A percentile compares a stretch with the other conserved stretches of the same genome.
Conservation (phyloP, 2,797 vertebrate genomes). For the Antrozous pallidus region DNA sequence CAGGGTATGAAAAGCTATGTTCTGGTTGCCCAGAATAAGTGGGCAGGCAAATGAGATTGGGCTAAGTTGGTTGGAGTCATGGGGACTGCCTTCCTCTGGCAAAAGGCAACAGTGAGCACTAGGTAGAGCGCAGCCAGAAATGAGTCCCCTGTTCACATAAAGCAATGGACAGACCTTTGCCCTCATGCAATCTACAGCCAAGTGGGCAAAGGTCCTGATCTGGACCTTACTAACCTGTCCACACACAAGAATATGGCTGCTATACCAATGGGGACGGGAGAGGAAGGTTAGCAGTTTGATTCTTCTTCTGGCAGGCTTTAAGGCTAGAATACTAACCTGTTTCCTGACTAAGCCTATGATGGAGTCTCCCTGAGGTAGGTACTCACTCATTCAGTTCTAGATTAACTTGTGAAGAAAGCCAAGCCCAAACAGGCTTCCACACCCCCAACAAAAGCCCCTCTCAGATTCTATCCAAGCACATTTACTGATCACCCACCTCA, state of each 20-base stretch:
- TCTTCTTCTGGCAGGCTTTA: constrained; percentile 6
- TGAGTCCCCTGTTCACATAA: not conserved
- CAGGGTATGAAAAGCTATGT: not conserved
- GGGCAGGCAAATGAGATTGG: not conserved
- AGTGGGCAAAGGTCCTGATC: not conserved
- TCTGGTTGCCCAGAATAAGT: not conserved
- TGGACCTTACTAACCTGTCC: not conserved
- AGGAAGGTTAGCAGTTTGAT: not conserved
- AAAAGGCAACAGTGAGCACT: constrained; percentile 2
- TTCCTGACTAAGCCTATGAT: not conserved
- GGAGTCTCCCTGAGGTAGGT: not conserved
- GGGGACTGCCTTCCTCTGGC: not conserved
- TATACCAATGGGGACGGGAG: not conserved
- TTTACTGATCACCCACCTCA: constrained; percentile 56
- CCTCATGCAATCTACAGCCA: not conserved
- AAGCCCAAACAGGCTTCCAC: not conserved
- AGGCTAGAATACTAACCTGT: not conserved
- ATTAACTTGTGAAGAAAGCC: constrained; percentile 28
- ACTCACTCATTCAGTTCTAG: not conserved
- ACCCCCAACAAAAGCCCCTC: constrained; percentile 55
- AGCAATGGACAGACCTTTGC: not conserved
- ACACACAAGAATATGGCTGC: not conserved
- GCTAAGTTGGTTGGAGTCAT: not conserved
- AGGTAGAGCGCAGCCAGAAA: not conserved
- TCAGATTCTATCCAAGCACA: constrained; percentile 33